phyloP scores from a whole-genome alignment of 2,797 vertebrate species.

The Sebastes oblongus region DNA sequence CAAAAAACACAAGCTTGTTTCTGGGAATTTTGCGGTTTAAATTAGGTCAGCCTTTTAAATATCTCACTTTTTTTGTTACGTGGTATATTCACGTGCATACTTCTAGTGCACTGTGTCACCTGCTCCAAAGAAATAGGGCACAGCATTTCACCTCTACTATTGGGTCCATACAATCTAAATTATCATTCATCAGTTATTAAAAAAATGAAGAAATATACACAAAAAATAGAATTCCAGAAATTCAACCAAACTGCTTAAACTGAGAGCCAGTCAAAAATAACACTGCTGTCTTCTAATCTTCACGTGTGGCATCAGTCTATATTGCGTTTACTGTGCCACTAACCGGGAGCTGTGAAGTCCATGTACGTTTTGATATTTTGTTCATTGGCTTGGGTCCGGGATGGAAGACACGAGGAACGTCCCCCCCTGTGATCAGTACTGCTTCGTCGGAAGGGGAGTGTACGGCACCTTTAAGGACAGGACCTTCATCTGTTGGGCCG shows the following conservation, averaged over 20 bases:
- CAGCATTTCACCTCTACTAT: background rate
- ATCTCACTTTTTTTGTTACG: background rate
- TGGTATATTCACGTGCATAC: background rate
- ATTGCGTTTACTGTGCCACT: too few species aligned
- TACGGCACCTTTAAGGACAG: too few species aligned
- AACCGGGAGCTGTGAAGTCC: fast-evolving
- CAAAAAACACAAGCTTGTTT: constrained; percentile 35
- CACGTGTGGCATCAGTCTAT: too few species aligned
- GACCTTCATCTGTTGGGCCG: background rate
- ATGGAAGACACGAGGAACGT: fast-evolving
- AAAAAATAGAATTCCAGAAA: background rate
- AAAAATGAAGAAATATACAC: background rate
- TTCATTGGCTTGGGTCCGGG: too few species aligned
- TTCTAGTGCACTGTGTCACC: background rate
- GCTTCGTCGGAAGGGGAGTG: too few species aligned
- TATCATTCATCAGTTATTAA: background rate
- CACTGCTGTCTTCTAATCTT: too few species aligned
- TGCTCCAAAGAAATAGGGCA: background rate
- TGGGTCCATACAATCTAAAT: background rate
- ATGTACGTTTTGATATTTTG: fast-evolving
- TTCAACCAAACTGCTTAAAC: too few species aligned
- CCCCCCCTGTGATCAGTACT: too few species aligned
- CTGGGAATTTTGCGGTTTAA: background rate
- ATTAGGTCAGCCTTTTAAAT: constrained; percentile 25
- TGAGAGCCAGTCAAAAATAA: too few species aligned